These are phyloP conservation scores for Raja brachyura DNA, from an alignment of 2,113 vertebrate species.

Conservation along the genomic window DNA sequence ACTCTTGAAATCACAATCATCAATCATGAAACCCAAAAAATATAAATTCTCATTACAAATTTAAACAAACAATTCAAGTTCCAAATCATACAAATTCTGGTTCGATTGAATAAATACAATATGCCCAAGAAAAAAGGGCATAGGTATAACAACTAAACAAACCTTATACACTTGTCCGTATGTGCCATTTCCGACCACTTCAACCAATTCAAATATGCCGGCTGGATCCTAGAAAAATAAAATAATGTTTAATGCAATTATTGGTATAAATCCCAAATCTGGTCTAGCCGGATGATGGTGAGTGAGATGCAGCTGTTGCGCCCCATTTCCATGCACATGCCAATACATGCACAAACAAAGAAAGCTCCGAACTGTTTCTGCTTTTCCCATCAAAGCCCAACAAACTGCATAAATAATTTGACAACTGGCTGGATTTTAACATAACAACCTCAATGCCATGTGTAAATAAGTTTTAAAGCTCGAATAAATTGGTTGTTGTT, in stretches of 20 bases:
- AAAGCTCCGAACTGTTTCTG: conserved; percentile 46
- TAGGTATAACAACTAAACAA: conserved; percentile 51
- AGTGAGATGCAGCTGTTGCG: conserved; percentile 50
- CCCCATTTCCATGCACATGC: conserved; percentile 53
- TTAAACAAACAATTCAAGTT: background rate
- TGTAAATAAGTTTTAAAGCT: background rate
- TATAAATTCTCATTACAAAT: background rate
- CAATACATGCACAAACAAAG: conserved; percentile 61
- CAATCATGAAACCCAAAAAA: background rate
- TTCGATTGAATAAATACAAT: background rate
- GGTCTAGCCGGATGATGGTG: conserved; percentile 22
- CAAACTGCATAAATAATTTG: conserved; percentile 27
- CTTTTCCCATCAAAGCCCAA: conserved; percentile 39
- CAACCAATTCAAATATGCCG: conserved; percentile 75
- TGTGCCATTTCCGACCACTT: conserved; percentile 78
- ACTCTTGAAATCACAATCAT: background rate
- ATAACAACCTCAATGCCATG: background rate
- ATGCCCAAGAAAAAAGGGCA: background rate
- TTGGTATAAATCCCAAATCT: conserved; percentile 29
- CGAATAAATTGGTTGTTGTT: background rate
- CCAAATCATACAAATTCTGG: background rate
- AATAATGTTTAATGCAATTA: conserved; percentile 2
- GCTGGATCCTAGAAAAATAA: conserved; percentile 62
- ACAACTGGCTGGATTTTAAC: conserved; percentile 3
- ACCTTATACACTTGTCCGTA: conserved; percentile 80